Conservation (phyloP, 1,140 invertebrate genomes). For the Cydia pomonella region DNA sequence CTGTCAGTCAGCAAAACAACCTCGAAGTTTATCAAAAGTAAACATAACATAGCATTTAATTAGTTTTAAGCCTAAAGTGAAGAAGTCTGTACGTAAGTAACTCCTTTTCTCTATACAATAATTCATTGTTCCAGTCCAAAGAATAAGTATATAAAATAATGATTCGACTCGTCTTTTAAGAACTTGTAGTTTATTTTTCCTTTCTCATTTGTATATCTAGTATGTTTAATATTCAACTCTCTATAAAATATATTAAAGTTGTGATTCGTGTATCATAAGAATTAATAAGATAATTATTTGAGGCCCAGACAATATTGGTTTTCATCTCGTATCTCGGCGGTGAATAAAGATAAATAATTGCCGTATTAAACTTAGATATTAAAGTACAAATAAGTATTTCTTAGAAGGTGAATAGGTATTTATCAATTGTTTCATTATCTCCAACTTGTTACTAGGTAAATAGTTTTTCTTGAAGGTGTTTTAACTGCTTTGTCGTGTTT, state of each 20-base stretch:
- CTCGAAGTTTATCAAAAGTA: conserved; percentile 10
- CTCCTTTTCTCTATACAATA: not conserved
- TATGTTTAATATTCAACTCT: not conserved
- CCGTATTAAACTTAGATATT: not conserved
- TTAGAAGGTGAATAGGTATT: not conserved
- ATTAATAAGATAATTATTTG: conserved; percentile 10
- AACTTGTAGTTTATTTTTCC: not conserved
- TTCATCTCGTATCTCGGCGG: conserved; percentile 22
- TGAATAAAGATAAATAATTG: not conserved
- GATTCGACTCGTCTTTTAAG: not conserved
- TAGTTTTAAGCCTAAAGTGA: conserved; percentile 8
- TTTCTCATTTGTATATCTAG: not conserved
- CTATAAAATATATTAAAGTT: not conserved
- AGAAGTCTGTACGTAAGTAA: conserved; percentile 10
- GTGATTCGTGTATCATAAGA: not conserved
- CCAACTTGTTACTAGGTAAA: not conserved
- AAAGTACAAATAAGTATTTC: not conserved
- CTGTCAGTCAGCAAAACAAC: not conserved
- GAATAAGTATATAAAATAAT: not conserved
- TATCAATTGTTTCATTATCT: conserved; percentile 5
- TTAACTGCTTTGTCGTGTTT: not conserved
- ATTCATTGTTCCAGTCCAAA: not conserved
- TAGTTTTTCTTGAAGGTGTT: not conserved
- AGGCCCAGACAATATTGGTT: conserved; percentile 13
- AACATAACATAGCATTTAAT: not conserved